These are phyloP conservation scores for Nibea albiflora DNA, from an alignment of 2,113 vertebrate genomes.

Conservation along the genomic window DNA sequence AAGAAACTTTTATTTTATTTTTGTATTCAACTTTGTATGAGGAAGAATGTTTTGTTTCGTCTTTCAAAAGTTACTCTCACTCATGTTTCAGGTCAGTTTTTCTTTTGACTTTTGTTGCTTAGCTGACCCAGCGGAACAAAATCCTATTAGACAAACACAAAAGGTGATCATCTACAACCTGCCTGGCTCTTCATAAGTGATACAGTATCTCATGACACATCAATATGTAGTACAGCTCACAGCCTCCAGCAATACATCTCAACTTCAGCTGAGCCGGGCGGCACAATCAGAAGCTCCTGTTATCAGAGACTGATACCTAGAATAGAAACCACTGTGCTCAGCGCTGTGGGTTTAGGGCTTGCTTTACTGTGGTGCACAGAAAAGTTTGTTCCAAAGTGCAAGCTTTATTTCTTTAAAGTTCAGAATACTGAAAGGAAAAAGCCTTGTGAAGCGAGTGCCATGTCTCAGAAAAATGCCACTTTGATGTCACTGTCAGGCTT, in stretches of 20 bases:
- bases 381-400: constrained; percentile 17
- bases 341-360: neutral
- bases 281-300: constrained; percentile 34
- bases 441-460: neutral
- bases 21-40: neutral
- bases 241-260: constrained; percentile 44
- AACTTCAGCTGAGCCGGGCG: constrained; percentile 21
- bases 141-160: neutral
- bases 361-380: neutral
- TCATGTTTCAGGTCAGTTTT: neutral
- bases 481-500: constrained; percentile 50
- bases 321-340: constrained; percentile 34
- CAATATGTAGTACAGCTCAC: constrained; percentile 19
- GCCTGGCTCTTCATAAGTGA: neutral
- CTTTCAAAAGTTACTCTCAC: neutral
- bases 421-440: neutral
- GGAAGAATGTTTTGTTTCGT: neutral
- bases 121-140: neutral
- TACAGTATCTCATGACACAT: neutral
- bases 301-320: constrained; percentile 23
- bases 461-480: constrained; percentile 37
- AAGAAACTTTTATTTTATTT: neutral
- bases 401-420: neutral
- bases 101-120: neutral
- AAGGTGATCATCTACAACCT: neutral